Base-by-base conservation (phyloP, 2,888 invertebrate species). In the Punctoribates punctum region DNA sequence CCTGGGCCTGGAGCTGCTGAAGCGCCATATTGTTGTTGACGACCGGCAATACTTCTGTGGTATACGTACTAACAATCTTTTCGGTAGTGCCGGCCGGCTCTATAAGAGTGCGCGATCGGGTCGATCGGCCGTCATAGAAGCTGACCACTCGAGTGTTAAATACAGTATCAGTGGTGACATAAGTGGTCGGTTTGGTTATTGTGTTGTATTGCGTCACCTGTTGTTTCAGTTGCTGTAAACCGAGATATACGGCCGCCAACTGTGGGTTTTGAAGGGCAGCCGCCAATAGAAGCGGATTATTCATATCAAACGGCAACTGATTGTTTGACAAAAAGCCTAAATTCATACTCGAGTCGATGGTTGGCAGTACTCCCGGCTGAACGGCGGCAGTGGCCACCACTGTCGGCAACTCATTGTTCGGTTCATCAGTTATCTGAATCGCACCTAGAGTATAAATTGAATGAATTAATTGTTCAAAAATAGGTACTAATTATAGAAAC, bases 181-280 rank as follows among this genome's bases (percentile, higher is more conserved):
- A 80, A 13, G 79, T 78, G 5, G 80, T 80, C 6, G 80, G 79
- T 48, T 78, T 77, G 9, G 80, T 81, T 2, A 81, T 78, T 13
- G 81, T 81, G 15, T 77, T 75, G 25, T 73, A 75, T 72, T 77
- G 76, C 11, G 46, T 72, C n/a, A 54, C 25, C 51, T 65, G 76
- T 42, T 73, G 73, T 29, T 79, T 79, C 17, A 80, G 76, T 65
- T 80, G 80, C 54, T 81, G 81, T 4, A 81, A 73, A 27, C 80
- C 81, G 1, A 81, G 75, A 42, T 80, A 80, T 0, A 81, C 78
- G 17, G 81, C 81, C 0, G 81, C 81, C 23, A 81, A 75, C 23
- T 80, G 79, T 62, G 81, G 81, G 20, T 81, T 81, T 23, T 80
- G 80, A 9, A 81, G 76, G 20, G 80, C 81, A 1, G 80, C 80